A percentile compares a stretch with the other conserved stretches of the same genome.
Evolutionary conservation across 2,113 vertebrate species (phyloP).

Genomic region (Nothobranchius kuhntae): DNA sequence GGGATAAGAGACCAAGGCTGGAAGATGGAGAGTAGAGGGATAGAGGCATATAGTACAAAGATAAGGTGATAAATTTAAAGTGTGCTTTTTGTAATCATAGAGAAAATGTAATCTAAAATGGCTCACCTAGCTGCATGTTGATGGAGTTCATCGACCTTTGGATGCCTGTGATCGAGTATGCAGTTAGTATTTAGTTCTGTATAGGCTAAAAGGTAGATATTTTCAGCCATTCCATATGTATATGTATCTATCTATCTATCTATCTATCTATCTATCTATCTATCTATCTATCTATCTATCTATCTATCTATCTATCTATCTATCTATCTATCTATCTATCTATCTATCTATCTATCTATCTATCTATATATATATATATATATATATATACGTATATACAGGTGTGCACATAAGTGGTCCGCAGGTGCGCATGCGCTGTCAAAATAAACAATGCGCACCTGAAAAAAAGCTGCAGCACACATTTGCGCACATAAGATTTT

Average conservation of each 20-base stretch:
- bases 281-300: too few relatives aligned
- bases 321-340: too few relatives aligned
- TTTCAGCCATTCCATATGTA: neutral
- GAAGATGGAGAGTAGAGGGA: constrained; percentile 25
- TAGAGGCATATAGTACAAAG: constrained; percentile 35
- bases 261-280: too few relatives aligned
- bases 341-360: too few relatives aligned
- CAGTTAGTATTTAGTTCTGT: neutral
- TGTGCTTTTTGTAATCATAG: constrained; percentile 48
- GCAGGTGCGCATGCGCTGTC: too few relatives aligned
- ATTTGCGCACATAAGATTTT: too few relatives aligned
- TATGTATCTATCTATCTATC: neutral
- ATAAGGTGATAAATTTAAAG: constrained; percentile 48
- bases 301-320: too few relatives aligned
- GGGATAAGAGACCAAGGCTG: constrained; percentile 44
- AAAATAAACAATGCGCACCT: too few relatives aligned
- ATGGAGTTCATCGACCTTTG: constrained; percentile 23
- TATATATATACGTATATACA: constrained; percentile 8
- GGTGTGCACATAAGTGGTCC: too few relatives aligned
- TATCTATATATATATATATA: neutral
- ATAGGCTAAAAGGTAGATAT: neutral
- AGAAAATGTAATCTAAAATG: constrained; percentile 35
- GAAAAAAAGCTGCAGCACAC: too few relatives aligned
- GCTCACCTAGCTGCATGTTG: constrained; percentile 32
- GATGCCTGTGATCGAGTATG: neutral